A percentile compares a stretch with the other conserved stretches of the same genome.
Evolutionary conservation across 1,140 invertebrate genomes (phyloP).

Genomic region (Cyclina sinensis): DNA sequence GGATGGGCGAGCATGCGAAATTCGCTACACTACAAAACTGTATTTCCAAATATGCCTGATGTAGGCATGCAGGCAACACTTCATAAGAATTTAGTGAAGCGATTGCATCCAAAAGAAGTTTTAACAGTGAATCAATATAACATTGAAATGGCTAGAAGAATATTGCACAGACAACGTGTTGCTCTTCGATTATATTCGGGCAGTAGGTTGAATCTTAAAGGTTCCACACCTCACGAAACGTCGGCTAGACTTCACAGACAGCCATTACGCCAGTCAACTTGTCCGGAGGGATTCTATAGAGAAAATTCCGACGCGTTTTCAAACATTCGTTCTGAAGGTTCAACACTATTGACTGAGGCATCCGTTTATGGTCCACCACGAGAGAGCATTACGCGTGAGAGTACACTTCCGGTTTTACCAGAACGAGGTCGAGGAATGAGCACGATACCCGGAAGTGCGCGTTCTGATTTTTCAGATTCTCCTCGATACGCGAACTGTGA

Average conservation of each 20-base stretch:
- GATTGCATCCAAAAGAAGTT: slow-evolving; percentile 50
- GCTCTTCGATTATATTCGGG: slow-evolving; percentile 48
- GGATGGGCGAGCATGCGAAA: slow-evolving; percentile 58
- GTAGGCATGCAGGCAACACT: slow-evolving; percentile 41
- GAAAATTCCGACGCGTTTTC: slow-evolving; percentile 54
- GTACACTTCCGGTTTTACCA: background rate
- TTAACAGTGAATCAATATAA: slow-evolving; percentile 44
- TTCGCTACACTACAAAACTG: slow-evolving; percentile 61
- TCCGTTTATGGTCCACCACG: slow-evolving; percentile 32
- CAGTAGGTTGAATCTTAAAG: slow-evolving; percentile 58
- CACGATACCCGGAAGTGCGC: slow-evolving; percentile 55
- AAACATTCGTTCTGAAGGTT: slow-evolving; percentile 41
- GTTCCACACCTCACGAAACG: slow-evolving; percentile 40
- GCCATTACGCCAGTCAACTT: slow-evolving; percentile 3
- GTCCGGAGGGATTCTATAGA: slow-evolving; percentile 43
- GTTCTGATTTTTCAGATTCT: slow-evolving; percentile 4
- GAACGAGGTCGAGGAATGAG: slow-evolving; percentile 1
- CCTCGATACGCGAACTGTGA: slow-evolving; percentile 30
- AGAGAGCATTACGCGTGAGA: slow-evolving; percentile 4
- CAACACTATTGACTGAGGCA: slow-evolving; percentile 50
- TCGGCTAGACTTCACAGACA: slow-evolving; percentile 57
- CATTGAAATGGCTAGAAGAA: slow-evolving; percentile 58
- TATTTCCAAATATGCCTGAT: slow-evolving; percentile 52
- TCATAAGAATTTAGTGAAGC: slow-evolving; percentile 47
- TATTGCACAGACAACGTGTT: slow-evolving; percentile 62